phyloP scores from a whole-genome alignment of 2,797 vertebrate species.

The Eurystomus glaucurus region DNA sequence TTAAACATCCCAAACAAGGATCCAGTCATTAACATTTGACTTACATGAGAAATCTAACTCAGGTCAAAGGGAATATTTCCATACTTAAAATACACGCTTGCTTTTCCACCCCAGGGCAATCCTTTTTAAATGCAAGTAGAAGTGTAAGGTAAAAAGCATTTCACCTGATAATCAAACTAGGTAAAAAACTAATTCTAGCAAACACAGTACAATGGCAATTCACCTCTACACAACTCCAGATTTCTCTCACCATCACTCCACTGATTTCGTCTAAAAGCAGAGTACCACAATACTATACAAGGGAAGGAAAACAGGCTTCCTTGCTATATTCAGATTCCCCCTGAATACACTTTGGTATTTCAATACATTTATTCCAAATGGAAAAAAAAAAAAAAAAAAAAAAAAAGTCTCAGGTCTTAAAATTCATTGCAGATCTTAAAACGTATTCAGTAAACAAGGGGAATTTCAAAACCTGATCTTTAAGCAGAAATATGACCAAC shows the following conservation, averaged over 20 bases:
- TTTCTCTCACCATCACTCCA: background rate
- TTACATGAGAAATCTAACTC: background rate
- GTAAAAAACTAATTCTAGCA: background rate
- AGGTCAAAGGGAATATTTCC: background rate
- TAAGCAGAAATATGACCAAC: background rate
- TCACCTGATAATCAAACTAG: background rate
- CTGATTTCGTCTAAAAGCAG: background rate
- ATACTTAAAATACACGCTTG: background rate
- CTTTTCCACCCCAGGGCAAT: background rate
- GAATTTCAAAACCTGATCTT: conserved; percentile 16
- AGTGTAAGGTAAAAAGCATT: background rate
- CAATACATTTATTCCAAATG: background rate
- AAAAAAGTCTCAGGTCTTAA: background rate
- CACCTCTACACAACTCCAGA: background rate
- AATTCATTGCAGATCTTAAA: background rate
- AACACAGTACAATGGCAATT: background rate
- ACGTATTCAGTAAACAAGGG: background rate
- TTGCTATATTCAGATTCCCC: background rate
- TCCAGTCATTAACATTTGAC: background rate
- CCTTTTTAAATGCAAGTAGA: background rate
- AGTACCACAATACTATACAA: background rate
- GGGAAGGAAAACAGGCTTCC: background rate
- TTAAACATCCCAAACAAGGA: background rate
- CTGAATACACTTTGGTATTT: background rate
- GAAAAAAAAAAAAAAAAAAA: background rate